Evolutionary conservation across 2,797 vertebrate genomes (phyloP), one percentile per base, ranked within the genome.

Genomic region (Tenualosa thibaudeaui): DNA sequence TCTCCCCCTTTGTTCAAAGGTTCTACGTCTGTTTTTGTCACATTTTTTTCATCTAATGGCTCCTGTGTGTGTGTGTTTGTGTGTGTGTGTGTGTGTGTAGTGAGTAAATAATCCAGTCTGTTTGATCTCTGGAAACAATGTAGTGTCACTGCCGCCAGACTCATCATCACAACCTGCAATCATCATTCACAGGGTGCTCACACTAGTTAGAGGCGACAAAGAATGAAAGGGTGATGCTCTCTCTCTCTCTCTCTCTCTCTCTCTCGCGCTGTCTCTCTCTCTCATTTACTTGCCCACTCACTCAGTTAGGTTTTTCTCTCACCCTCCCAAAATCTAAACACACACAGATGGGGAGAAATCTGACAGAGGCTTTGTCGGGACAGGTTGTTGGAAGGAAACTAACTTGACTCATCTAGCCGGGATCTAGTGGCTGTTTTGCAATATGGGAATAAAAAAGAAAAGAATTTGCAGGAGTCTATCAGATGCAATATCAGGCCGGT

Each of bases 61-160:
- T 75, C 31, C 9, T 17, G 12, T 40, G 4, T 75, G 68, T 26
- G 17, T 53, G 51, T 46, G 46, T 46, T 1, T 46, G 1, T 46
- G 46, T 46, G 46, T 46, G 46, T 46, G 46, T 46, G 46, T 46
- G 46, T 46, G 46, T 46, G 46, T 46, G 46, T 46, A 3, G 37
- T 75, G 13, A 17, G 68, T 75, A 43, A 65, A 43, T 75, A 75
- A 40, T 75, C 31, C 68, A 75, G 68, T 75, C 37, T 65, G 62
- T 75, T 75, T 75, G 68, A 75, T 75, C 68, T 75, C 7, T 75
- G 31, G 68, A 40, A 7, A 75, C 13, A 37, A 13, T 37, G 31
- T 75, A 17, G 19, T 15, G 68, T 31, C 31, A 17, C 7, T 5
- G 68, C 68, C 13, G 6, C 19, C 22, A 6, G 1, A 31, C 12